These are phyloP conservation scores for Thereva unica DNA, from an alignment of 2,888 invertebrate species.

Conservation along the genomic window DNA sequence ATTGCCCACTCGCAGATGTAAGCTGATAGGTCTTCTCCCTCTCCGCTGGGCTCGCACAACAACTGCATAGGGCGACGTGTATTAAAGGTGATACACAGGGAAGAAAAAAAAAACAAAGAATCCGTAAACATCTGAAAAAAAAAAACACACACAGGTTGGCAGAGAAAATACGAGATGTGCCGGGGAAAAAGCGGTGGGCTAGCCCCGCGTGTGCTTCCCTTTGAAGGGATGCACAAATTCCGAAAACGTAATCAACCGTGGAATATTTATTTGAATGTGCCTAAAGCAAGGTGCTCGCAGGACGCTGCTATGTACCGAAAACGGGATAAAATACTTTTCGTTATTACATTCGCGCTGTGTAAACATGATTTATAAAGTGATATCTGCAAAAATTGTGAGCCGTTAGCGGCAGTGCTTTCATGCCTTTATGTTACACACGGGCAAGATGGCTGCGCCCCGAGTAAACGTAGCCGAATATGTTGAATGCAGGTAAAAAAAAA, in stretches of 20 bases:
- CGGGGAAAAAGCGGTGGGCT: not conserved
- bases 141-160: constrained; percentile 15
- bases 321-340: constrained; percentile 25
- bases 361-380: constrained; percentile 36
- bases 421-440: too few relatives aligned
- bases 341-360: constrained; percentile 32
- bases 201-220: not conserved
- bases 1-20: constrained; percentile 6
- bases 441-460: too few relatives aligned
- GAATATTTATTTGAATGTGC: constrained; percentile 28
- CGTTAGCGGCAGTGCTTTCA: too few relatives aligned
- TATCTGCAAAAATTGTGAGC: not conserved
- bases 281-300: not conserved
- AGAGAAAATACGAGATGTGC: constrained; percentile 7
- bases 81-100: constrained; percentile 1
- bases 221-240: constrained; percentile 30
- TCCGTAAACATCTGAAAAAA: not conserved
- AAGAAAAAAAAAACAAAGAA: constrained; percentile 15
- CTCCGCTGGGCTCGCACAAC: not conserved
- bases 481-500: too few relatives aligned
- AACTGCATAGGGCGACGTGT: constrained; percentile 7
- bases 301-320: constrained; percentile 10
- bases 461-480: too few relatives aligned
- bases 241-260: constrained; percentile 34
- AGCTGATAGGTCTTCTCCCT: constrained; percentile 3